Percentiles rank a stretch among this genome's conserved stretches.
Evolutionary conservation across 1,140 invertebrate species (phyloP).

Genomic region (Forficula auricularia): DNA sequence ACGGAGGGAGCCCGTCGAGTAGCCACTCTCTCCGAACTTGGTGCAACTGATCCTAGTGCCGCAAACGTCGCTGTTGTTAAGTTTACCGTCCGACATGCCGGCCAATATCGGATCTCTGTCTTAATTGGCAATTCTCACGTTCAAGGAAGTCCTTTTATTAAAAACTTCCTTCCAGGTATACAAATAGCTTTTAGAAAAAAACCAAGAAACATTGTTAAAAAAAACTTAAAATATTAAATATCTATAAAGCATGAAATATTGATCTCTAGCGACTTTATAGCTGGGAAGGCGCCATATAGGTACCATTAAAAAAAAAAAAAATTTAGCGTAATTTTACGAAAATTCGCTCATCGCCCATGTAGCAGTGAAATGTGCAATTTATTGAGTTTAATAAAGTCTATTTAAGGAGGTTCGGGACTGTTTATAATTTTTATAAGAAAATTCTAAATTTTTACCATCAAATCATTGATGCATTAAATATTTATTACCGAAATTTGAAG

Average conservation of each 20-base stretch:
- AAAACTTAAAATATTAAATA: neutral
- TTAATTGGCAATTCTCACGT: constrained; percentile 54
- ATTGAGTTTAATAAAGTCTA: too few relatives aligned
- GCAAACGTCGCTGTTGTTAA: constrained; percentile 73
- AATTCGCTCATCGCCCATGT: too few relatives aligned
- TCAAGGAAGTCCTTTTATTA: constrained; percentile 45
- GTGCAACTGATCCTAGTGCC: constrained; percentile 58
- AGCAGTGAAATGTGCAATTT: too few relatives aligned
- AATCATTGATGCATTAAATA: too few relatives aligned
- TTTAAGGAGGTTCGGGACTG: too few relatives aligned
- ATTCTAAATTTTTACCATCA: too few relatives aligned
- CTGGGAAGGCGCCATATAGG: neutral
- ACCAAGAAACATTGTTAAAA: neutral
- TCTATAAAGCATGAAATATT: too few relatives aligned
- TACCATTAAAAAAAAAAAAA: too few relatives aligned
- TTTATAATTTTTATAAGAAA: too few relatives aligned
- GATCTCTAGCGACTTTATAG: neutral
- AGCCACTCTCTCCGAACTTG: constrained; percentile 65
- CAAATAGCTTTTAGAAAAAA: too few relatives aligned
- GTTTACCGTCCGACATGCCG: constrained; percentile 77
- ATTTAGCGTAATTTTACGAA: too few relatives aligned
- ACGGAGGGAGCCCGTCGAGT: constrained; percentile 66
- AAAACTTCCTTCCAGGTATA: constrained; percentile 43
- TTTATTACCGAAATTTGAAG: too few relatives aligned
- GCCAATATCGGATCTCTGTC: constrained; percentile 70